Evolutionary conservation across 2,888 invertebrate species (phyloP), one percentile per base, ranked within the genome.

Genomic region (Ichneumoninae sp.): DNA sequence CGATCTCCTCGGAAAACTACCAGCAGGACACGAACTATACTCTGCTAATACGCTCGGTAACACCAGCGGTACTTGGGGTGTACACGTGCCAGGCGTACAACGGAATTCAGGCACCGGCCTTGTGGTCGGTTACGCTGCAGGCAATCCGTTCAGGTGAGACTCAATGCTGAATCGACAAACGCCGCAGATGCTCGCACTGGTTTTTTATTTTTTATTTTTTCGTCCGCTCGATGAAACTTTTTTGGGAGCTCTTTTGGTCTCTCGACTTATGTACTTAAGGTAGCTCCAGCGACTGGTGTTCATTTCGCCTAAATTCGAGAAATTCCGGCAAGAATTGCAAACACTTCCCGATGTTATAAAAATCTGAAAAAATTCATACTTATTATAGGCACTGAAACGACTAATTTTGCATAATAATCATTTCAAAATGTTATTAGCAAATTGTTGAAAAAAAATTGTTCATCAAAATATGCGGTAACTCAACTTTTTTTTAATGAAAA

Each of bases 81-180:
- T 99, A 99, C 94, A 97, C 96, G 6, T 99, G 99, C 92, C 97
- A 97, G 91, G 98, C 98, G 4, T 98, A 97, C 94, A 98, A 98
- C 91, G 98, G 97, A 1, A 92, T 95, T 7, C 96, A 96, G 13
- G 95, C 96, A 88, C 96, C 98, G 6, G 96, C 96, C 0, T 96
- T 97, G 68, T 97, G 97, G 96, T 95, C 96, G 16, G 95, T 97
- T 8, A 95, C 95, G 0, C 95, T 98, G 16, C 96, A 96, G 90
- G 97, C 97, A 0, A 94, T 96, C 86, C 96, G 96, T 22, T 96
- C 97, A 93, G 93, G 93, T 93, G 22, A 93, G 92, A 85, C 69
- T 52, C 70, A 40, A 70, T 52, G 44, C 26, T 76, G 13, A 57
- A 70, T 63, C 26, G 52, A 36, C 30, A 50, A 47, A 65, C 19